These are phyloP conservation scores for Perdita meconis DNA, from an alignment of 2,888 invertebrate genomes.

Conservation along the genomic window DNA sequence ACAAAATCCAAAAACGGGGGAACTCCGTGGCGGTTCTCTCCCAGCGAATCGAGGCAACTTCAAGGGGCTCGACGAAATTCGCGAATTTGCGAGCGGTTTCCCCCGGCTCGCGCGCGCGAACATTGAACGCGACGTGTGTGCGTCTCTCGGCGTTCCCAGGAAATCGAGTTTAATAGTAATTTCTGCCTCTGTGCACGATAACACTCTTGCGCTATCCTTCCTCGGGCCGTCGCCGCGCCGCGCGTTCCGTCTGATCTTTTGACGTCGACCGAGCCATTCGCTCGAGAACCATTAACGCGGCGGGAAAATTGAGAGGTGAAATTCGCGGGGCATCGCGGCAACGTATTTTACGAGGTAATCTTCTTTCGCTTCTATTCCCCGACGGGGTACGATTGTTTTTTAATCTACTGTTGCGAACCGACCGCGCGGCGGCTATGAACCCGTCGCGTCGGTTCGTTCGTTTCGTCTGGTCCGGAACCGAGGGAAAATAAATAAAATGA, in stretches of 20 bases:
- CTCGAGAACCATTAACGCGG: conserved; percentile 43
- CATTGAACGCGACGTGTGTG: conserved; percentile 10
- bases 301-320: conserved; percentile 41
- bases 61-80: not conserved
- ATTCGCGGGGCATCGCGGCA: not conserved
- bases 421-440: not conserved
- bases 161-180: conserved; percentile 55
- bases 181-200: conserved; percentile 44
- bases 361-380: conserved; percentile 6
- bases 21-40: too few relatives aligned
- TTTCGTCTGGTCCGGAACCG: not conserved
- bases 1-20: too few relatives aligned
- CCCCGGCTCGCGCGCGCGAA: too few relatives aligned
- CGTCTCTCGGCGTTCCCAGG: conserved; percentile 14
- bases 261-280: conserved; percentile 42
- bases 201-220: conserved; percentile 11
- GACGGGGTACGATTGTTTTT: conserved; percentile 28
- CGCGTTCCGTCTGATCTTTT: conserved; percentile 39
- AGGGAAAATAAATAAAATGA: not conserved
- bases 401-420: conserved; percentile 17
- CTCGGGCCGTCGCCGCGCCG: too few relatives aligned
- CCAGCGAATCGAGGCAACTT: not conserved
- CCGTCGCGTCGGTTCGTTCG: not conserved
- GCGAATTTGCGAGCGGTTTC: conserved; percentile 8
- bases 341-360: conserved; percentile 16